Evolutionary conservation across 1,140 invertebrate species (phyloP).

Genomic region (Bombus sibiricus): DNA sequence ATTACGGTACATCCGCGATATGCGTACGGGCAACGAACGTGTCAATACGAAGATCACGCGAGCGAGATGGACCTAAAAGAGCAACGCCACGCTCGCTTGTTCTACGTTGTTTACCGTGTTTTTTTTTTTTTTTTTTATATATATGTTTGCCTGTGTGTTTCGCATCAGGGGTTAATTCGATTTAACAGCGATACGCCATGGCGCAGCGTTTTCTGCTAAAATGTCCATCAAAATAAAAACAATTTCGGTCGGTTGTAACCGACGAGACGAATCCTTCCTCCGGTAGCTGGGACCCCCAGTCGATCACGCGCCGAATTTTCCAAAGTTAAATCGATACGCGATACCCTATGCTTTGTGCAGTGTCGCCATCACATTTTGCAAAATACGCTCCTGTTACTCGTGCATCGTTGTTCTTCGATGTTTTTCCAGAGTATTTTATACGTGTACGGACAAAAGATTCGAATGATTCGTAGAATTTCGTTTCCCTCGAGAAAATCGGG

Average conservation of each 20-base stretch:
- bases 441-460: background rate
- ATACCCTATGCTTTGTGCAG: background rate
- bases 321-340: slow-evolving; percentile 4
- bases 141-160: background rate
- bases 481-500: background rate
- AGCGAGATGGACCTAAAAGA: background rate
- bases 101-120: background rate
- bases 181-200: slow-evolving; percentile 29
- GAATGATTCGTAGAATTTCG: background rate
- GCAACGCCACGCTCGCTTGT: too few species aligned
- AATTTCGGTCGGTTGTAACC: slow-evolving; percentile 28
- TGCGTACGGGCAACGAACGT: background rate
- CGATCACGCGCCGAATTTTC: slow-evolving; percentile 23
- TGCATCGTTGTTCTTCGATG: background rate
- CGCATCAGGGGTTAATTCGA: slow-evolving; percentile 26
- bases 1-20: too few species aligned
- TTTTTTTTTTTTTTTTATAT: background rate
- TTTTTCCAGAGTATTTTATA: background rate
- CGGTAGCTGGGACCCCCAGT: background rate
- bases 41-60: background rate
- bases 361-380: background rate
- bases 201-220: background rate
- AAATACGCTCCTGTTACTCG: too few species aligned
- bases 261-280: slow-evolving; percentile 5
- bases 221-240: slow-evolving; percentile 46